Conservation (phyloP, 2,888 invertebrate genomes). For the Andrena flavipes region DNA sequence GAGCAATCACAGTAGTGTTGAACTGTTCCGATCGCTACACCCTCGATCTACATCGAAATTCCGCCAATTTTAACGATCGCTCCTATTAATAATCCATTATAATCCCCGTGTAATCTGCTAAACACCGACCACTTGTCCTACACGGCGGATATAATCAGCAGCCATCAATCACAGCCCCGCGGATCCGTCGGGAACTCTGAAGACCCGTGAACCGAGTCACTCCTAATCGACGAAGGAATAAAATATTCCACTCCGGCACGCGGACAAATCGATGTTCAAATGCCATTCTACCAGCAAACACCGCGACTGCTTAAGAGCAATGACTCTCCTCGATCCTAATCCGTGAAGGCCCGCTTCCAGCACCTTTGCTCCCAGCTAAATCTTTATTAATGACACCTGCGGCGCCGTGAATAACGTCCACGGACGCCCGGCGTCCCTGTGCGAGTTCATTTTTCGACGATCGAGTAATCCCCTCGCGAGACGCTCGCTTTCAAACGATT, state of each 20-base stretch:
- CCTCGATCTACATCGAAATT: not conserved
- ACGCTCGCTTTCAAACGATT: constrained; percentile 22
- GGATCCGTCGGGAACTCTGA: not conserved
- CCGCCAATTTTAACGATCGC: not conserved
- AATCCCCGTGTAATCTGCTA: not conserved
- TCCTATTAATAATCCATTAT: not conserved
- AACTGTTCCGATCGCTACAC: not conserved
- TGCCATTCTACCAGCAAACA: not conserved
- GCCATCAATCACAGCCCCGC: not conserved
- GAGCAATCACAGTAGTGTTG: not conserved
- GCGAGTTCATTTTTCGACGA: constrained; percentile 24
- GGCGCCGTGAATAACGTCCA: constrained; percentile 21
- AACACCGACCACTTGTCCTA: not conserved
- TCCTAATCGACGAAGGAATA: not conserved
- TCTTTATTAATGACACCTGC: constrained; percentile 35
- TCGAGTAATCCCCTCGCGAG: constrained; percentile 16
- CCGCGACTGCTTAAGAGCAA: not conserved
- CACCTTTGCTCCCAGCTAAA: constrained; percentile 16
- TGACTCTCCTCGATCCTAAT: constrained; percentile 20
- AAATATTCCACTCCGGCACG: not conserved
- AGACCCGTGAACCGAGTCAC: not conserved
- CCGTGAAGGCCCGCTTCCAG: constrained; percentile 18
- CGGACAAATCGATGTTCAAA: constrained; percentile 13
- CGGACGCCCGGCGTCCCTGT: not conserved
- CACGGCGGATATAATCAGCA: not conserved